Percentiles rank a stretch among this genome's conserved stretches.
These are phyloP conservation scores for Imbricaverruca yamaguchii DNA, from an alignment of 2,888 invertebrate species.

Conservation along the genomic window DNA sequence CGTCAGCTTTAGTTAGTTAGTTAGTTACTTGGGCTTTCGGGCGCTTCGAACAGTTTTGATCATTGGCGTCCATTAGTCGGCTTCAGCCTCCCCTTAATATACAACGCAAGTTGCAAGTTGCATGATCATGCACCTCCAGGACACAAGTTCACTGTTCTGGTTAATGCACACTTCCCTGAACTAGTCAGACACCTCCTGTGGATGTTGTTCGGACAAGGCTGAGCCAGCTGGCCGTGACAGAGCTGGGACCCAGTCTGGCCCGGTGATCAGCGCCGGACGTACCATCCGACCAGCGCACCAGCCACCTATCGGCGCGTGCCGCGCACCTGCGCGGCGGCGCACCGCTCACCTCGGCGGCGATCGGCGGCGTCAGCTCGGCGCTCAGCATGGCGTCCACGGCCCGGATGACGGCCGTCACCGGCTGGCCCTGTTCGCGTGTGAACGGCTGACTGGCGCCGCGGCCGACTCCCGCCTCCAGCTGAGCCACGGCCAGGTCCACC, in stretches of 20 bases:
- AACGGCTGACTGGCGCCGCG: neutral
- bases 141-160: too few relatives aligned
- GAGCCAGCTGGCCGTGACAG: too few relatives aligned
- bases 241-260: neutral
- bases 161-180: too few relatives aligned
- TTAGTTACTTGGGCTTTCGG: too few relatives aligned
- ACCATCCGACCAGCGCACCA: neutral
- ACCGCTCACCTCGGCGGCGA: neutral
- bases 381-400: neutral
- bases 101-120: too few relatives aligned
- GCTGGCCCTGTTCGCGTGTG: neutral
- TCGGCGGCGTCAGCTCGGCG: neutral
- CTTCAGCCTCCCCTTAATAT: too few relatives aligned
- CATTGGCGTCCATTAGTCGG: too few relatives aligned
- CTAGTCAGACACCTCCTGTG: too few relatives aligned
- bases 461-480: neutral
- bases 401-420: neutral
- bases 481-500: neutral
- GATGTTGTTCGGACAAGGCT: too few relatives aligned
- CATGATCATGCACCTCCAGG: too few relatives aligned
- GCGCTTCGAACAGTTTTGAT: too few relatives aligned
- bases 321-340: neutral
- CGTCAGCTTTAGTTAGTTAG: too few relatives aligned
- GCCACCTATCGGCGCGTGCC: neutral
- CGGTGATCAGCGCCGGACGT: neutral